A percentile compares a stretch with the other conserved stretches of the same genome.
Conservation (phyloP, 1,140 invertebrate genomes). For the Protaetia brevitarsis region DNA sequence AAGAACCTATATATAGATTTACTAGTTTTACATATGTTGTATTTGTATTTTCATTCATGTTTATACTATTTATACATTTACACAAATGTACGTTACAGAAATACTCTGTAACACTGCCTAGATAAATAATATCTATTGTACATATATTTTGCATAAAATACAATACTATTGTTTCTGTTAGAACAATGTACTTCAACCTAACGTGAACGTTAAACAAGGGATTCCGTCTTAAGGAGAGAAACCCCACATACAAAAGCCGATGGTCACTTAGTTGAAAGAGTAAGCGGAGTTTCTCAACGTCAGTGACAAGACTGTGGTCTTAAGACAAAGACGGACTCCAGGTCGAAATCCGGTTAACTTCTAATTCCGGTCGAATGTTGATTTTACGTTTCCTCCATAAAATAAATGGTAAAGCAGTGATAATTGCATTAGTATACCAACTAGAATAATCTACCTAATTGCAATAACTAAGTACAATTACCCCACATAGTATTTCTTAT, state of each 20-base stretch:
- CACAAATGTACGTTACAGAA: not conserved
- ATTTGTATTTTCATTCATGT: too few relatives aligned
- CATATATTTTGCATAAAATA: not conserved
- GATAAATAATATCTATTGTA: not conserved
- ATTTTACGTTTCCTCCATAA: not conserved
- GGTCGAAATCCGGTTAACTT: slow-evolving; percentile 26
- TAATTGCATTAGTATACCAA: not conserved
- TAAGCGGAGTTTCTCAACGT: not conserved
- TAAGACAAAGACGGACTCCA: slow-evolving; percentile 26
- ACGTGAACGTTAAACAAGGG: not conserved
- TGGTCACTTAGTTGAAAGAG: slow-evolving; percentile 1
- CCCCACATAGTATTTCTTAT: not conserved
- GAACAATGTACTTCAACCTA: not conserved
- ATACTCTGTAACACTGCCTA: too few relatives aligned
- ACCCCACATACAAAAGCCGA: not conserved
- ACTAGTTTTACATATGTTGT: too few relatives aligned
- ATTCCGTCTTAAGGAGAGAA: slow-evolving; percentile 2
- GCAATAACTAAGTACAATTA: not conserved
- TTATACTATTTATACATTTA: not conserved
- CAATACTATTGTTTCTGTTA: not conserved
- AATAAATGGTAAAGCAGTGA: not conserved
- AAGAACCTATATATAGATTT: too few relatives aligned
- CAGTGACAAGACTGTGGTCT: slow-evolving; percentile 3
- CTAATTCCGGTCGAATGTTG: slow-evolving; percentile 24
- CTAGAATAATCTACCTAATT: not conserved